These are phyloP conservation scores for Odocoileus virginianus DNA, from an alignment of 2,113 vertebrate genomes.

Conservation along the genomic window DNA sequence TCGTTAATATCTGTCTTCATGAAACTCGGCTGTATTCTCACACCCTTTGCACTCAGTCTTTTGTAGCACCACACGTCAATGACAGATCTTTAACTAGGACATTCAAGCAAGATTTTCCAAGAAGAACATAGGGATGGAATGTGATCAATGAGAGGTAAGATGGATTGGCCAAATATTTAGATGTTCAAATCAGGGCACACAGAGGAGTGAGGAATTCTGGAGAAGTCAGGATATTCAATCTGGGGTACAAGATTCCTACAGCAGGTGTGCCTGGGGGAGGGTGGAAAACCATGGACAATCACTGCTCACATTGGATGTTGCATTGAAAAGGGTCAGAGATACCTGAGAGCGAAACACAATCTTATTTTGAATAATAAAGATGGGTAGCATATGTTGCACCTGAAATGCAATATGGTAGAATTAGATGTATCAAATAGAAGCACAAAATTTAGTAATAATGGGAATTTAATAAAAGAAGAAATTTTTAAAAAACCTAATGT, in stretches of 20 bases:
- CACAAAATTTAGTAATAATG: neutral
- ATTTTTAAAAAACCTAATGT: neutral
- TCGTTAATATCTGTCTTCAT: neutral
- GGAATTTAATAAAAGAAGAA: neutral
- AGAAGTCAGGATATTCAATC: neutral
- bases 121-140: neutral
- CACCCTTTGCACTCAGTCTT: neutral
- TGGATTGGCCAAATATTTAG: neutral
- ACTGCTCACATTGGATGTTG: neutral
- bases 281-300: neutral
- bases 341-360: neutral
- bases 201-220: neutral
- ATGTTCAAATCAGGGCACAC: neutral
- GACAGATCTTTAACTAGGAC: neutral
- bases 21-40: neutral
- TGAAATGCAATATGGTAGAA: neutral
- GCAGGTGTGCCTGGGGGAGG: neutral
- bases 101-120: neutral
- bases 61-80: neutral
- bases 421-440: neutral
- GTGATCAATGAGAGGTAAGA: neutral
- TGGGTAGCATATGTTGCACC: neutral
- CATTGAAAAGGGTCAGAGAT: neutral
- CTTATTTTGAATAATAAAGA: neutral
- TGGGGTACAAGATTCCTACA: neutral